These are phyloP conservation scores for Adela reaumurella DNA, from an alignment of 2,888 invertebrate genomes.

Conservation along the genomic window DNA sequence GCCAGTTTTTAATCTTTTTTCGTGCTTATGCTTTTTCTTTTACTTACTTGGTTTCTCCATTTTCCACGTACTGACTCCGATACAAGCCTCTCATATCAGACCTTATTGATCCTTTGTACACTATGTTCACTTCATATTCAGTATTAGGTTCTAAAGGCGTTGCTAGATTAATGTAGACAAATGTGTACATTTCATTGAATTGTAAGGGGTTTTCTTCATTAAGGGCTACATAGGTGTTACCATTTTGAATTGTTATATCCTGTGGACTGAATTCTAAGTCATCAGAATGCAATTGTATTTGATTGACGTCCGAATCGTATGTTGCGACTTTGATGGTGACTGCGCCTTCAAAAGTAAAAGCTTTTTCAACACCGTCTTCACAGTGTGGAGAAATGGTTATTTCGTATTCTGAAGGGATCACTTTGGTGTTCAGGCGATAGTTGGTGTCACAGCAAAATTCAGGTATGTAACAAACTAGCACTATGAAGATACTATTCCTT, in stretches of 20 bases:
- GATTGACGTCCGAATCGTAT: constrained; percentile 20
- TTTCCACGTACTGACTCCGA: constrained; percentile 52
- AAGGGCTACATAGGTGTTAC: constrained; percentile 18
- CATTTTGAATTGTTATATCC: constrained; percentile 22
- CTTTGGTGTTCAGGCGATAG: constrained; percentile 32
- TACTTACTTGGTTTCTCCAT: constrained; percentile 50
- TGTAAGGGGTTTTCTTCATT: constrained; percentile 21
- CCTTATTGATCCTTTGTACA: constrained; percentile 53
- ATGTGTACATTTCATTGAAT: constrained; percentile 37
- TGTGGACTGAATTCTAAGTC: constrained; percentile 24
- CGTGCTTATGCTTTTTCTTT: no score
- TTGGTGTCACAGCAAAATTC: constrained; percentile 24
- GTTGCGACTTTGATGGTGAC: constrained; percentile 33
- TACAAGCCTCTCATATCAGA: constrained; percentile 60
- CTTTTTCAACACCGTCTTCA: constrained; percentile 27
- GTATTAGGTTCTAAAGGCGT: constrained; percentile 25
- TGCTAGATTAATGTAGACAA: constrained; percentile 42
- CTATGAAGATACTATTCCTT: no score
- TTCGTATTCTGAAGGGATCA: constrained; percentile 51
- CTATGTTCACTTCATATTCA: constrained; percentile 44
- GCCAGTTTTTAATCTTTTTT: no score
- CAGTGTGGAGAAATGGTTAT: constrained; percentile 52
- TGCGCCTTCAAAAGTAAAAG: constrained; percentile 46
- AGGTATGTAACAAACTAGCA: no score
- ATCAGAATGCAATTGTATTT: constrained; percentile 39